Conservation (phyloP, 2,797 vertebrate genomes). For the Valencia hispanica region DNA sequence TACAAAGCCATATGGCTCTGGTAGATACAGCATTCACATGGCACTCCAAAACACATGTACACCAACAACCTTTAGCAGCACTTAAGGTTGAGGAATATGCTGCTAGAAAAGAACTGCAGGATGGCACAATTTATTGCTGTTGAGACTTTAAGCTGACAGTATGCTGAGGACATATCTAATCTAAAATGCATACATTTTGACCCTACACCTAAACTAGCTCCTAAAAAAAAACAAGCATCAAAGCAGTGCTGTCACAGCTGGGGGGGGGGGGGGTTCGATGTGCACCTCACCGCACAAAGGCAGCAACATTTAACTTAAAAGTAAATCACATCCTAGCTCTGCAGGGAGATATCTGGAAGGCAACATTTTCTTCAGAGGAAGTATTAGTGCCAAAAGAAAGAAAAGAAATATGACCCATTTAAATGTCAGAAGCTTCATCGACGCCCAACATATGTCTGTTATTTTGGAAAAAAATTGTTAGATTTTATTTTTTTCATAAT, state of each 20-base stretch:
- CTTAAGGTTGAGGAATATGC: conserved; percentile 24
- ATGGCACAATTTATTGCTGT: conserved; percentile 10
- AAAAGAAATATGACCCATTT: conserved; percentile 10
- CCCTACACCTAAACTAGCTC: conserved; percentile 10
- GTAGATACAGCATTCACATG: background rate
- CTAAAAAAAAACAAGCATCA: background rate
- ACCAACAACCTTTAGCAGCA: conserved; percentile 4
- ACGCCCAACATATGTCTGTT: conserved; percentile 21
- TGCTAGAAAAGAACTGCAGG: conserved; percentile 1
- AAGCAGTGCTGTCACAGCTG: background rate
- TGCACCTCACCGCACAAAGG: background rate
- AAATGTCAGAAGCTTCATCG: background rate
- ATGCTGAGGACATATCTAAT: background rate
- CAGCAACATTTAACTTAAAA: background rate
- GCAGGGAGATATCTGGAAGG: conserved; percentile 23
- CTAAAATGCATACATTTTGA: background rate
- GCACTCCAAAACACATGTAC: conserved; percentile 17
- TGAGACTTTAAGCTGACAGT: conserved; percentile 12
- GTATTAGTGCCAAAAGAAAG: conserved; percentile 12
- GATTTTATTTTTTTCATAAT: conserved; percentile 66
- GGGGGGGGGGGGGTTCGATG: background rate
- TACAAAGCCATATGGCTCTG: conserved; percentile 1
- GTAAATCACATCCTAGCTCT: conserved; percentile 11
- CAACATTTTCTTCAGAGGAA: conserved; percentile 29
- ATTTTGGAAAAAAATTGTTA: conserved; percentile 33